Evolutionary conservation across 2,888 invertebrate species (phyloP).

Genomic region (Labia minor): DNA sequence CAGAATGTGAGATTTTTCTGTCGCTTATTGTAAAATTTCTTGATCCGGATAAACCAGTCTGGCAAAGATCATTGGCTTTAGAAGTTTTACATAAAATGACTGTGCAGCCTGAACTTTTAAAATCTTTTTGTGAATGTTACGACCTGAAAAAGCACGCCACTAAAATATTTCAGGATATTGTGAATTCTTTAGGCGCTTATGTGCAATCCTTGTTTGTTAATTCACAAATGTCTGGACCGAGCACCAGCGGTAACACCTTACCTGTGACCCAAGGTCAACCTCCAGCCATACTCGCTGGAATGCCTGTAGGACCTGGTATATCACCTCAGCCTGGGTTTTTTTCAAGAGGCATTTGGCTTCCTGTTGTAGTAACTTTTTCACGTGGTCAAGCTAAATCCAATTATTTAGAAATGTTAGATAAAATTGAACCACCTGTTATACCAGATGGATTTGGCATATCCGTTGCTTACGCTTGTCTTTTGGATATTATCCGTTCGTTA

Average conservation of each 20-base stretch:
- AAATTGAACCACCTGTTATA: conserved; percentile 82
- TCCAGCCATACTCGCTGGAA: conserved; percentile 51
- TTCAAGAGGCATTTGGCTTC: conserved; percentile 85
- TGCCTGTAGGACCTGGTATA: conserved; percentile 62
- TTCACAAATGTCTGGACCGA: conserved; percentile 51
- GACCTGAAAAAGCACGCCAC: conserved; percentile 90
- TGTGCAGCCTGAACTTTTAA: conserved; percentile 74
- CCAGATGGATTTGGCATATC: conserved; percentile 98
- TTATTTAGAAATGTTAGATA: conserved; percentile 94
- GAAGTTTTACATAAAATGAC: conserved; percentile 94
- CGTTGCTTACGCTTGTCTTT: conserved; percentile 82
- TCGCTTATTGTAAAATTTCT: conserved; percentile 93
- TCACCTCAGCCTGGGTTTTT: conserved; percentile 86
- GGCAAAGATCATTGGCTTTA: conserved; percentile 90
- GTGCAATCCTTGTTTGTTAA: conserved; percentile 83
- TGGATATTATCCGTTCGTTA: conserved; percentile 82
- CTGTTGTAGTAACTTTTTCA: conserved; percentile 72
- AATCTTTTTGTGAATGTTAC: conserved; percentile 88
- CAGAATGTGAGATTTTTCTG: conserved; percentile 97
- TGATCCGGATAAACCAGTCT: conserved; percentile 91
- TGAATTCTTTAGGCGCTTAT: conserved; percentile 84
- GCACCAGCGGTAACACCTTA: conserved; percentile 29
- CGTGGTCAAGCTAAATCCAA: conserved; percentile 77
- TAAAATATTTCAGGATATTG: conserved; percentile 88
- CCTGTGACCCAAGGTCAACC: conserved; percentile 46